phyloP scores from a whole-genome alignment of 1,140 invertebrate species.

The Drosophila eugracilis region DNA sequence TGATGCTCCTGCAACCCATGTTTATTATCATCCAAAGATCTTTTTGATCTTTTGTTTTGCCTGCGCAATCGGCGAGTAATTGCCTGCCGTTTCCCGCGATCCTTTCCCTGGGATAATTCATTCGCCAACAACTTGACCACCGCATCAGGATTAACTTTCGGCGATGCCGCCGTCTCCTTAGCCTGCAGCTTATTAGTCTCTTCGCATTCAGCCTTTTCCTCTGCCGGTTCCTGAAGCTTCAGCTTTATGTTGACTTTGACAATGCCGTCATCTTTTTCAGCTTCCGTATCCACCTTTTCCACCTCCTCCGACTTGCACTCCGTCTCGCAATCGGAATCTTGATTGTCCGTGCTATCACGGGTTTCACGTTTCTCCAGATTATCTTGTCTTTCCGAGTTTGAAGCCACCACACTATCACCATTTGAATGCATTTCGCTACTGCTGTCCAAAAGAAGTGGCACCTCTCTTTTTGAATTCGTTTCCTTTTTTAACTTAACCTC shows the following conservation, averaged over 20 bases:
- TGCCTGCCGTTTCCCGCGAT: slow-evolving; percentile 39
- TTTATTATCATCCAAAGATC: slow-evolving; percentile 22
- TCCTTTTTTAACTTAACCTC: neutral
- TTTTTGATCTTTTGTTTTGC: slow-evolving; percentile 7
- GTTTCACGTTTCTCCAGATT: neutral
- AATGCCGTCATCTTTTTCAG: neutral
- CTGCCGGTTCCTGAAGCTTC: slow-evolving; percentile 17
- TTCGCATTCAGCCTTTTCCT: neutral
- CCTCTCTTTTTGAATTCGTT: neutral
- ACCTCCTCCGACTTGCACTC: neutral
- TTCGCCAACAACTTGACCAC: slow-evolving; percentile 54
- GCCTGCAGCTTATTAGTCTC: slow-evolving; percentile 1
- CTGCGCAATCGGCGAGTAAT: neutral
- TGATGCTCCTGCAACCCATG: neutral
- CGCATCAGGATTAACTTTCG: slow-evolving; percentile 38
- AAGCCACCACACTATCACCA: neutral
- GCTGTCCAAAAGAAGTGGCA: neutral
- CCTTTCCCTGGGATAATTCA: slow-evolving; percentile 43
- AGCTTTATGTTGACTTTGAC: slow-evolving; percentile 17
- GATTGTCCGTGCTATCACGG: neutral
- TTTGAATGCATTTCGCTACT: neutral
- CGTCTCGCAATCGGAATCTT: neutral
- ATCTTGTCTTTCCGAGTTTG: neutral
- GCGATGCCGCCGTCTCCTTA: neutral
- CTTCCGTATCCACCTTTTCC: neutral